Conservation (phyloP, 2,888 invertebrate genomes). For the Seira musarum region DNA sequence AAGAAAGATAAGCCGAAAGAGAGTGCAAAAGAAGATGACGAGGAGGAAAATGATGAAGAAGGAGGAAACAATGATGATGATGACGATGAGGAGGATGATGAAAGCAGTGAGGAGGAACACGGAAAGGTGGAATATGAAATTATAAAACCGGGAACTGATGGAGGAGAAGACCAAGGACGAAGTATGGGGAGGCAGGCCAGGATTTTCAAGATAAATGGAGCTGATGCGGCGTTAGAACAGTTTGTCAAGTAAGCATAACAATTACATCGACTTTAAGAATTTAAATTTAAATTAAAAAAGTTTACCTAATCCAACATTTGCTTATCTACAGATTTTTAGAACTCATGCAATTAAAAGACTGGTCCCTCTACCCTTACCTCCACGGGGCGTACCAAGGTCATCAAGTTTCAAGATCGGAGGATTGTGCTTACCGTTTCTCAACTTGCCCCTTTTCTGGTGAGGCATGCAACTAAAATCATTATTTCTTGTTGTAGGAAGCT, state of each 20-base stretch:
- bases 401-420: constrained; percentile 60
- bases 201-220: constrained; percentile 64
- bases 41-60: constrained; percentile 13
- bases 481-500: neutral
- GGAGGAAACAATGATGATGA: constrained; percentile 22
- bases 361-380: constrained; percentile 66
- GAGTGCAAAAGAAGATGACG: neutral
- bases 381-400: constrained; percentile 66
- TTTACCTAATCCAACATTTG: neutral
- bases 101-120: constrained; percentile 3
- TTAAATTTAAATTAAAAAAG: too few relatives aligned
- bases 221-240: constrained; percentile 65
- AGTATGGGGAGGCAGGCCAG: constrained; percentile 25
- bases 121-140: too few relatives aligned
- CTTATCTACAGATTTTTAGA: constrained; percentile 63
- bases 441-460: constrained; percentile 50
- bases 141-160: too few relatives aligned
- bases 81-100: neutral
- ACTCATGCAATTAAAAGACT: constrained; percentile 67
- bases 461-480: neutral
- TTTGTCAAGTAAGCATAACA: constrained; percentile 67
- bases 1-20: constrained; percentile 12
- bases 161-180: neutral
- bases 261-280: neutral
- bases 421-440: constrained; percentile 56